Evolutionary conservation across 53 echinoderm and acorn worm genomes (phyloP), one percentile per base, ranked within the genome.

Genomic region (Echinarachnius parma): DNA sequence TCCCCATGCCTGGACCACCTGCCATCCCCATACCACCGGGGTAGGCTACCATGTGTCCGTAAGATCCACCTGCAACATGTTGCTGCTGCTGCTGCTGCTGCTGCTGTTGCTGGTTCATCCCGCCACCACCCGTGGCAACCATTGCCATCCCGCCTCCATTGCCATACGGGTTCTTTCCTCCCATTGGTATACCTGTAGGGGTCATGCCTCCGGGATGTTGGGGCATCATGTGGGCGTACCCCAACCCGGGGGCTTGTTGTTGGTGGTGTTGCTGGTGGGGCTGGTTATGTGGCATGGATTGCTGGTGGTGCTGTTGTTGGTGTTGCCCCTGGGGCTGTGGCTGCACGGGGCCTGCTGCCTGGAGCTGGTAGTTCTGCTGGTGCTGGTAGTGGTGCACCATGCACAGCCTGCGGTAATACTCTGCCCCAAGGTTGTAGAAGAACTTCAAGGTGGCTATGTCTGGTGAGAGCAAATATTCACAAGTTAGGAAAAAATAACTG

Each of bases 361-460:
- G 70, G 22, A 34, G 34, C 14, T 69, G 70, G 53, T 53, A 69
- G 53, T 53, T 53, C 53, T 69, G 70, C 36, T 69, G 70, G 28
- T 66, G 66, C 34, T 69, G 70, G 10, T 32, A 31, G 11, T 69
- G 70, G 53, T 69, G 70, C 14, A 69, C 30, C 70, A 69, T 50
- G 24, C 70, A 69, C 14, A 69, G 23, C 22, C 70, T 69, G 15
- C 70, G 35, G 33, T 69, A 34, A 16, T 69, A 69, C 70, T 94
- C 95, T 34, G 87, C 67, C 47, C 95, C 95, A 60, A 94, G 59
- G 64, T 94, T 94, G 76, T 78, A 94, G 75, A 87, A 94, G 49
- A 83, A 94, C 22, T 90, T 81, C 84, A 90, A 45, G 22, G 95
- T 94, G 47, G 81, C 79, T 5, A 90, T 82, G 87, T 94, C 95